Percentiles rank a stretch among this genome's conserved stretches.
These are phyloP conservation scores for Halesus radiatus DNA, from an alignment of 1,140 invertebrate genomes.

Conservation along the genomic window DNA sequence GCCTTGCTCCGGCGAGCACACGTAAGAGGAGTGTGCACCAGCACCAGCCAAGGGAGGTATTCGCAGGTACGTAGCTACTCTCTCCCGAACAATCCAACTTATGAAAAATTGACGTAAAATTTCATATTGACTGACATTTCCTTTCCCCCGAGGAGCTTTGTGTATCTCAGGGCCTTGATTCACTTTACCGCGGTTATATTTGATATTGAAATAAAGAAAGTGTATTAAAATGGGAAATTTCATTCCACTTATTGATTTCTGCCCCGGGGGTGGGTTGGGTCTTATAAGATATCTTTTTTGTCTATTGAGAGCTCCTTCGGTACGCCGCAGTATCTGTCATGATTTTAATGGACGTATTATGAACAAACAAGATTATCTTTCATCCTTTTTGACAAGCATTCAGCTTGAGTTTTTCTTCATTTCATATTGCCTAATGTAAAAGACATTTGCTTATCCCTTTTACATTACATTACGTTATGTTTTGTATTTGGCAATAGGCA, in stretches of 20 bases:
- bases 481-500: too few species aligned
- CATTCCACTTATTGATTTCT: slow-evolving; percentile 54
- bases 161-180: slow-evolving; percentile 52
- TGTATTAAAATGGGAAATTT: slow-evolving; percentile 58
- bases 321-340: slow-evolving; percentile 31
- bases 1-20: too few species aligned
- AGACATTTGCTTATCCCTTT: not conserved
- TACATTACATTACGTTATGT: not conserved
- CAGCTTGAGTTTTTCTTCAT: slow-evolving; percentile 20
- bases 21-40: too few species aligned
- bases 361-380: slow-evolving; percentile 36
- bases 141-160: slow-evolving; percentile 56
- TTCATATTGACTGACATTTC: slow-evolving; percentile 57
- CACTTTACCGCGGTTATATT: slow-evolving; percentile 52
- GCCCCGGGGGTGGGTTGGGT: slow-evolving; percentile 1
- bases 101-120: slow-evolving; percentile 58
- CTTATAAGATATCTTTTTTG: not conserved
- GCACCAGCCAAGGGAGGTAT: too few species aligned
- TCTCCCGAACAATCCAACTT: slow-evolving; percentile 51
- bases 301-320: not conserved
- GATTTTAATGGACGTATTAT: slow-evolving; percentile 44
- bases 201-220: slow-evolving; percentile 52
- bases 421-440: slow-evolving; percentile 9
- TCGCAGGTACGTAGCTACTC: not conserved
- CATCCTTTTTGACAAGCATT: slow-evolving; percentile 22